A percentile compares a stretch with the other conserved stretches of the same genome.
Conservation (phyloP, 1,140 invertebrate genomes). For the Drosophila elegans region DNA sequence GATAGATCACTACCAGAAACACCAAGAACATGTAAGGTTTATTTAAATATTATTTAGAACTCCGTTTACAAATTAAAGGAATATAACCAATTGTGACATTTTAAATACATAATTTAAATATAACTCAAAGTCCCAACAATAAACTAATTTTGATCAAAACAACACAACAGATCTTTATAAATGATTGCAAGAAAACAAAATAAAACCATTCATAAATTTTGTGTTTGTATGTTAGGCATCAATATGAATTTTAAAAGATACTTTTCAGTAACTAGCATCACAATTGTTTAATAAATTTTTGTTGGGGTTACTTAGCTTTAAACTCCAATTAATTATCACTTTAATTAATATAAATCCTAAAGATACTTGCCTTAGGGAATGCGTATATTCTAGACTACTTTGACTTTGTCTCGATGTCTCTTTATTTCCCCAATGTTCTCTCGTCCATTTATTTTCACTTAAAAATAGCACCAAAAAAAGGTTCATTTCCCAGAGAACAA, state of each 20-base stretch:
- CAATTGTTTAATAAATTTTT: too few species aligned
- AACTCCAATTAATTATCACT: background rate
- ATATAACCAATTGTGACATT: too few species aligned
- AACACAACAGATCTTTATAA: too few species aligned
- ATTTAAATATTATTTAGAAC: background rate
- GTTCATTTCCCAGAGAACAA: constrained; percentile 44
- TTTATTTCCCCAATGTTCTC: background rate
- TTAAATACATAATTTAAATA: too few species aligned
- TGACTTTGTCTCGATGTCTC: constrained; percentile 1
- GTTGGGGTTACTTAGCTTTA: too few species aligned
- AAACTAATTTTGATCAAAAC: too few species aligned
- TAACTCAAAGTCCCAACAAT: fast-evolving
- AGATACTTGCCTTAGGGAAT: background rate
- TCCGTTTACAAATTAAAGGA: too few species aligned
- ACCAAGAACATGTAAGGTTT: background rate
- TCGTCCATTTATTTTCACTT: constrained; percentile 20
- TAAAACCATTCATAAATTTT: too few species aligned
- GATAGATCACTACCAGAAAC: constrained; percentile 21
- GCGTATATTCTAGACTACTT: constrained; percentile 13
- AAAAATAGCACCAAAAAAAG: constrained; percentile 59
- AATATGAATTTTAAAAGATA: too few species aligned
- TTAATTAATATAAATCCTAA: background rate
- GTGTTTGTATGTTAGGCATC: too few species aligned
- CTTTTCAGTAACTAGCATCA: background rate
- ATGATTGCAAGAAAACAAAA: too few species aligned